Conservation (phyloP, 2,113 vertebrate genomes). For the Sphyrna mokarran region DNA sequence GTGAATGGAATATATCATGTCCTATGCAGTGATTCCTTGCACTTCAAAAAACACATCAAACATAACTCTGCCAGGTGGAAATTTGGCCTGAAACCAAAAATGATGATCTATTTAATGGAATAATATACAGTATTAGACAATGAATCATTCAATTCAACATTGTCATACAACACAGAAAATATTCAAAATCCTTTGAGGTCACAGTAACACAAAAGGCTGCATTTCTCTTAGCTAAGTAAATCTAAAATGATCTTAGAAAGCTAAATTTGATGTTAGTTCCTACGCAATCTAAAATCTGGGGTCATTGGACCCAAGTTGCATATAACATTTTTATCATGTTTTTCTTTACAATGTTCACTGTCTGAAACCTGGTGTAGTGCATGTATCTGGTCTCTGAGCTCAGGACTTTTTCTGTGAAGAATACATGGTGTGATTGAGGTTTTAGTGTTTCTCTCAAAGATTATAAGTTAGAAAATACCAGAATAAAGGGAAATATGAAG, state of each 20-base stretch:
- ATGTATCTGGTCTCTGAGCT: not conserved
- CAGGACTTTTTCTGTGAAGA: not conserved
- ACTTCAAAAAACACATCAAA: not conserved
- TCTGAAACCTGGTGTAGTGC: not conserved
- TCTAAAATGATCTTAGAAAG: not conserved
- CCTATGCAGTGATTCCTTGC: not conserved
- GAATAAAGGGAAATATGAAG: not conserved
- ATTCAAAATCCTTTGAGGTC: not conserved
- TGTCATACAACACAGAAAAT: not conserved
- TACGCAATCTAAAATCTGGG: not conserved
- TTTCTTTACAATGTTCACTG: not conserved
- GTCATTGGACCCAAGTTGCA: not conserved
- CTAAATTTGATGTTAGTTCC: not conserved
- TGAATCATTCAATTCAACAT: not conserved
- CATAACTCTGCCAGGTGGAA: not conserved
- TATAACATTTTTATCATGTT: not conserved
- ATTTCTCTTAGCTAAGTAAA: not conserved
- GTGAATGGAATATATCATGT: not conserved
- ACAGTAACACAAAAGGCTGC: not conserved
- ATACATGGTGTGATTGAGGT: not conserved
- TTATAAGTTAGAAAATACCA: not conserved
- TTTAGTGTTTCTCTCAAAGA: slow-evolving; percentile 2
- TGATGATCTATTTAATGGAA: not conserved
- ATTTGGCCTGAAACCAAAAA: not conserved
- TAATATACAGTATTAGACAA: not conserved